Evolutionary conservation across 2,797 vertebrate species (phyloP).

Genomic region (Melanotaenia pygmaea): DNA sequence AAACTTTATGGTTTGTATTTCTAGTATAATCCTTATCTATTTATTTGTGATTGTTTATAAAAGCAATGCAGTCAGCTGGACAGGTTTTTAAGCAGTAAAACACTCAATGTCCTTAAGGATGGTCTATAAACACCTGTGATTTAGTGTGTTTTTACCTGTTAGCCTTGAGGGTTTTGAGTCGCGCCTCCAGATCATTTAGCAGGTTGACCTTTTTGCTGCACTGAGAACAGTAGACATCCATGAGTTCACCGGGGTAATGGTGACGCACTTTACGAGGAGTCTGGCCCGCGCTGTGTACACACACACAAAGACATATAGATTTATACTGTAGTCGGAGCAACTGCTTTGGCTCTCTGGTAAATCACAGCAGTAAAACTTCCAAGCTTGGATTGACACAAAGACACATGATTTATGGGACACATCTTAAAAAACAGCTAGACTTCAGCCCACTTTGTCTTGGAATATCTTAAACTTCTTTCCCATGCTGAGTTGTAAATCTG

Average conservation of each 20-base stretch:
- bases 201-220: conserved; percentile 98
- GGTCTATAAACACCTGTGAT: not conserved
- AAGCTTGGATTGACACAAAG: not conserved
- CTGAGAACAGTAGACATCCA: conserved; percentile 97
- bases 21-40: too few species aligned
- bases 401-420: not conserved
- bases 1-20: too few species aligned
- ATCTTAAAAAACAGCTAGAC: not conserved
- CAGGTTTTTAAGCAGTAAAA: too few species aligned
- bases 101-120: not conserved
- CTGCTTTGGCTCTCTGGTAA: not conserved
- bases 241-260: conserved; percentile 85
- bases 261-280: conserved; percentile 91
- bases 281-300: conserved; percentile 88
- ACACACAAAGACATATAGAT: conserved; percentile 21
- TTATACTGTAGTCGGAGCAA: not conserved
- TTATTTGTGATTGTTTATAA: too few species aligned
- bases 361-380: not conserved
- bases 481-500: conserved; percentile 16
- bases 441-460: conserved; percentile 36
- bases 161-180: conserved; percentile 94
- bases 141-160: conserved; percentile 86
- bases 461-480: conserved; percentile 30
- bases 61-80: too few species aligned
- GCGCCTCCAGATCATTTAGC: conserved; percentile 93